Base-by-base conservation (phyloP, 2,888 invertebrate species). In the Muscina levida region DNA sequence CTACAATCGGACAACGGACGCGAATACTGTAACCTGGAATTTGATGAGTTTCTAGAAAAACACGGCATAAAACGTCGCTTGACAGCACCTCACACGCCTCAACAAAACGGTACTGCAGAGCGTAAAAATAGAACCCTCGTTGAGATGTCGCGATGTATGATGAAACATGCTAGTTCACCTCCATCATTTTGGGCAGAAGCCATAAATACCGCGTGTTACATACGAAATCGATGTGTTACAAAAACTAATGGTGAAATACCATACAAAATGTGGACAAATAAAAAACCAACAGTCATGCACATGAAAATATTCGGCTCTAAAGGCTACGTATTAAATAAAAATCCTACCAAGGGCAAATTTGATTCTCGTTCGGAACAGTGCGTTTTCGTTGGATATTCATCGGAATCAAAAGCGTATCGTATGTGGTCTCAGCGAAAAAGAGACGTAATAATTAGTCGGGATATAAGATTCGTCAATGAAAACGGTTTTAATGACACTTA, bases 131-230 rank as follows among this genome's bases (percentile, higher is more conserved):
- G 84, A 39, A 84, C 85, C 0, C 46, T 85, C 17, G 72, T 85
- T 10, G 86, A 85, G 56, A 84, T 83, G 72, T 83, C 84, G 8
- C 77, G 87, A 13, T 82, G 77, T 51, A 85, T 87, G 85, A 51
- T 87, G 13, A 76, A 84, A 8, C 84, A 85, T 39, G 82, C 84
- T 15, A 82, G 82, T 10, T 51, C 87, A 6, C 74, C 83, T 5
- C 53, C 84, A 11, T 42, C 39, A 4, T 81, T 77, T 77, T 77
- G 77, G 81, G 67, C 77, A 1, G 74, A 80, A 17, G 74, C 77
- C 4, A 56, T 73, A 3, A 80, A 71, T 51, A 77, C 77, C 5
- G 77, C 73, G 1, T 70, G 46, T 48, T 68, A 70, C 46, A 74
- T 82, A 11, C 44, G 82, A 46, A 82, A 79, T 24, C 39, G 82